Conservation (phyloP, 2,797 vertebrate species). For the Corythornis leucogaster region DNA sequence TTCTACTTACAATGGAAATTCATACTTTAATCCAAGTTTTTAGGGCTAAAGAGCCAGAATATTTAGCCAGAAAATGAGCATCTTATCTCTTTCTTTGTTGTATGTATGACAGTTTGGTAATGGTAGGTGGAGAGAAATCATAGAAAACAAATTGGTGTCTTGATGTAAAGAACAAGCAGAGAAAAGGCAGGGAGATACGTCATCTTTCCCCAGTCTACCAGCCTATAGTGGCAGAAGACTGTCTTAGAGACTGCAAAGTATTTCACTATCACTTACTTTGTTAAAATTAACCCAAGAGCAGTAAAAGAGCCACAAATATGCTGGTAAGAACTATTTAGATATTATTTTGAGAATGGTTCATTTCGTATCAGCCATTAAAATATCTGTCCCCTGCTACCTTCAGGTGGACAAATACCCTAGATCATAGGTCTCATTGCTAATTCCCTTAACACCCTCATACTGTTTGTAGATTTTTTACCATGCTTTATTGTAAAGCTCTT, state of each 20-base stretch:
- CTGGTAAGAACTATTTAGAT: not conserved
- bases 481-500: not conserved
- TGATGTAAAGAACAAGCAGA: not conserved
- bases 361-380: slow-evolving; percentile 16
- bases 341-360: not conserved
- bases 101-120: not conserved
- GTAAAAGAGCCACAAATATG: not conserved
- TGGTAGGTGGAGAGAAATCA: not conserved
- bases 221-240: not conserved
- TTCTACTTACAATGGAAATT: not conserved
- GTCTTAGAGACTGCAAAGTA: not conserved
- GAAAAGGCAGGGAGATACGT: not conserved
- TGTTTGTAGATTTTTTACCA: not conserved
- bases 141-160: not conserved
- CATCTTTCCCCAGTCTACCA: not conserved
- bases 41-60: not conserved
- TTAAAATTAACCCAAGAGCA: not conserved
- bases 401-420: not conserved
- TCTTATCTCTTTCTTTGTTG: not conserved
- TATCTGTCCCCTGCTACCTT: not conserved
- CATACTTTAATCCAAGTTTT: not conserved
- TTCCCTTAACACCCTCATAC: not conserved
- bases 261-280: not conserved
- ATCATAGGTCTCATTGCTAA: not conserved
- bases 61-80: not conserved